Evolutionary conservation across 2,888 invertebrate species (phyloP), one percentile per base, ranked within the genome.

Genomic region (Campoplex nolae): DNA sequence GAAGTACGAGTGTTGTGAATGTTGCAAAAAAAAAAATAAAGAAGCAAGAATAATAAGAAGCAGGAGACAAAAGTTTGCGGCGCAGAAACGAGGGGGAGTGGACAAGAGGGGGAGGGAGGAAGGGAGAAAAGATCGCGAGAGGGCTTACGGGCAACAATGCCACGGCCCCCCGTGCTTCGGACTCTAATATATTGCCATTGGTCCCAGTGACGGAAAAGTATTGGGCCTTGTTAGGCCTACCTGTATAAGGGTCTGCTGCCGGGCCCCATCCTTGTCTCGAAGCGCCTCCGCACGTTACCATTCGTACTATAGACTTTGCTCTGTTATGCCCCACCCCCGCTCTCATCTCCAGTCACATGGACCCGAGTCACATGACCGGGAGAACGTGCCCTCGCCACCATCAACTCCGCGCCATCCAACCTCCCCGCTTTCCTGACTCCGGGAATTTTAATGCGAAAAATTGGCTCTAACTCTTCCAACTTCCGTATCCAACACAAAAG

Each of bases 361-460:
- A 70, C 65, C 9, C 32, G 35, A 54, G 74, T 67, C 75, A 48
- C 78, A 82, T 80, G 77, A 75, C 45, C 78, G 70, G 74, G 65
- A 83, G 73, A 73, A 73, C 73, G 73, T 73, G 73, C 71, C 35
- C 54, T 67, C 51, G 65, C 75, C 83, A 74, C 74, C 74, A 75
- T 42, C 86, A 82, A 38, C 35, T 85, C 88, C 88, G 80, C 78
- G 83, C 82, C 76, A 84, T 89, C 87, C 82, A 85, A 88, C 85
- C 88, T 51, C 71, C 88, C 86, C 88, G 89, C 90, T 93, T 92
- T 92, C 91, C 91, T 90, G 90, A 91, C 92, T 90, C 89, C 90
- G 90, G 90, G 93, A 93, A 94, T 93, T 93, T 94, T 93, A 93
- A 94, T 93, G 93, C 92, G 93, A 94, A 93, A 93, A 93, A 93